Evolutionary conservation across 2,113 vertebrate genomes (phyloP).

Genomic region (Chunga burmeisteri): DNA sequence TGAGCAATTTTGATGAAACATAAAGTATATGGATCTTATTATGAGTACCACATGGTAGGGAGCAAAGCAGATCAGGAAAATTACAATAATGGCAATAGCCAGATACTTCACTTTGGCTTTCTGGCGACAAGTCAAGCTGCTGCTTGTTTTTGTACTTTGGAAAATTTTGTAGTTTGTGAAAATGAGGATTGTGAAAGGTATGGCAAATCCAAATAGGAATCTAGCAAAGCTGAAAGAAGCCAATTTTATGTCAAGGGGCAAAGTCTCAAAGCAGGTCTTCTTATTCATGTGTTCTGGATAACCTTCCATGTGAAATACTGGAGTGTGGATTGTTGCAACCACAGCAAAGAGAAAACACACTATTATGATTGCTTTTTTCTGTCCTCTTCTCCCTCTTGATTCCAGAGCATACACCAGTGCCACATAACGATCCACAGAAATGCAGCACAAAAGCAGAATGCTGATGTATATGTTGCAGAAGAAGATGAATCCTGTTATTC

Average conservation of each 20-base stretch:
- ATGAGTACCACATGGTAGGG: conserved; percentile 87
- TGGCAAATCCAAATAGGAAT: conserved; percentile 76
- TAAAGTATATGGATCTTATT: conserved; percentile 65
- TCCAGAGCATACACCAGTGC: conserved; percentile 80
- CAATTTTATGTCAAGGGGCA: neutral
- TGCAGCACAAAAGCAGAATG: conserved; percentile 85
- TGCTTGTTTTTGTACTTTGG: conserved; percentile 47
- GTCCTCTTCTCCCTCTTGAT: conserved; percentile 68
- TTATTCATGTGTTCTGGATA: rapidly evolving
- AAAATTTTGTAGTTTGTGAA: conserved; percentile 80
- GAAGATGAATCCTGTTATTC: conserved; percentile 83
- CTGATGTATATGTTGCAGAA: conserved; percentile 97
- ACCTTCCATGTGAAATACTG: conserved; percentile 67
- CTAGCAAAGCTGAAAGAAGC: conserved; percentile 73
- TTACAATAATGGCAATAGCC: conserved; percentile 72
- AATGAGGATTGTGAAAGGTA: conserved; percentile 77
- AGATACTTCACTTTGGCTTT: conserved; percentile 78
- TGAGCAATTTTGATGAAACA: neutral
- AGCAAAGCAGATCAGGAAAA: conserved; percentile 87
- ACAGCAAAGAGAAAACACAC: conserved; percentile 10
- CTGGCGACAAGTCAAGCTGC: conserved; percentile 36
- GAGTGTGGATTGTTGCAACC: conserved; percentile 66
- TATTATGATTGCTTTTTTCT: conserved; percentile 36
- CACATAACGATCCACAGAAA: conserved; percentile 87
- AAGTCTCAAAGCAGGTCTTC: conserved; percentile 80